Percentiles rank a stretch among this genome's conserved stretches.
phyloP scores from a whole-genome alignment of 2,797 vertebrate genomes.

The Eptatretus atami region DNA sequence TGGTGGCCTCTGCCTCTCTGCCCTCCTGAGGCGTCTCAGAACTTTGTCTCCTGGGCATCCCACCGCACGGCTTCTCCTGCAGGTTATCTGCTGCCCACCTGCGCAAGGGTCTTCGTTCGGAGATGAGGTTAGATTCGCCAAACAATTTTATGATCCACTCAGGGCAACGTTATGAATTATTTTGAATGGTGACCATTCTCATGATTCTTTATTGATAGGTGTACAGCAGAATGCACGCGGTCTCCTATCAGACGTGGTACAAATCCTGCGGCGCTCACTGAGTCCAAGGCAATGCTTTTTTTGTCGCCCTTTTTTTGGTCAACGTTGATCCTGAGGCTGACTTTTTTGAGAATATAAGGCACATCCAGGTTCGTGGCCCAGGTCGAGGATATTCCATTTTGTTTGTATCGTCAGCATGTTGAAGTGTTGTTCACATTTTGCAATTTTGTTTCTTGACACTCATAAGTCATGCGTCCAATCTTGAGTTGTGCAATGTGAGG shows the following conservation, averaged over 20 bases:
- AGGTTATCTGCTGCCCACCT: slow-evolving; percentile 38
- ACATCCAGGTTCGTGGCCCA: slow-evolving; percentile 53
- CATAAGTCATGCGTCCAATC: background rate
- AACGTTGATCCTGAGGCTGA: slow-evolving; percentile 60
- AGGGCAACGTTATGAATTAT: too few relatives aligned
- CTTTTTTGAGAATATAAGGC: slow-evolving; percentile 97
- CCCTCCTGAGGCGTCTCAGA: slow-evolving; percentile 29
- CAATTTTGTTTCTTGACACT: background rate
- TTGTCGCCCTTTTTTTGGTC: too few relatives aligned
- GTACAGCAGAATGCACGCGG: slow-evolving; percentile 68
- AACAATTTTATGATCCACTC: too few relatives aligned
- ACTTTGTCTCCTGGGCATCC: slow-evolving; percentile 21
- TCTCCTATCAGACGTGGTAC: slow-evolving; percentile 52
- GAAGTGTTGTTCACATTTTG: background rate
- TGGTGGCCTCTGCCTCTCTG: slow-evolving; percentile 42
- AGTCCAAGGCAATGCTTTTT: slow-evolving; percentile 61
- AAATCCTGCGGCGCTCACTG: slow-evolving; percentile 30
- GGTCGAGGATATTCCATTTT: too few relatives aligned
- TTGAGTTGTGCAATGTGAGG: too few relatives aligned
- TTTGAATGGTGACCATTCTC: too few relatives aligned
- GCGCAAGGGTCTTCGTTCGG: slow-evolving; percentile 44
- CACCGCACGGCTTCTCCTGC: slow-evolving; percentile 38
- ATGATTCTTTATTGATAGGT: slow-evolving; percentile 14
- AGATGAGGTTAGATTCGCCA: slow-evolving; percentile 31
- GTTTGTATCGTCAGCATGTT: too few relatives aligned